A percentile compares a stretch with the other conserved stretches of the same genome.
Evolutionary conservation across 1,140 invertebrate genomes (phyloP).

Genomic region (Pinna nobilis): DNA sequence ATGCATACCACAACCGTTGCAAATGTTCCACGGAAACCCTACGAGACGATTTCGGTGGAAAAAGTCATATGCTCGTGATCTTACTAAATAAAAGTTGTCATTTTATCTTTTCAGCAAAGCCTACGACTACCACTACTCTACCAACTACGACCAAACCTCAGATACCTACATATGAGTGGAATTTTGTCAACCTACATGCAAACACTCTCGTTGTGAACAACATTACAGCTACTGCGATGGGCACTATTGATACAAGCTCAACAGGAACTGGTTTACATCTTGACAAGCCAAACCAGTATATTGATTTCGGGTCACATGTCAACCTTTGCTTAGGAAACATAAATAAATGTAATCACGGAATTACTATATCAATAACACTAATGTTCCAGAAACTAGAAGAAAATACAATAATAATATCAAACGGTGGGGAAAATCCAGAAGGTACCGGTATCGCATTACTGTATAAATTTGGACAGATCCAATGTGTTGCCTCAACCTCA

Average conservation of each 20-base stretch:
- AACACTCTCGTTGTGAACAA: neutral
- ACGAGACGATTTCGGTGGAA: too few relatives aligned
- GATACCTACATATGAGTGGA: constrained; percentile 21
- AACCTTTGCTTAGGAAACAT: constrained; percentile 43
- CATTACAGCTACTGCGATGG: neutral
- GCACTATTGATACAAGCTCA: constrained; percentile 4
- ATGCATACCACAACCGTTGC: too few relatives aligned
- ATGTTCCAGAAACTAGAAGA: constrained; percentile 45
- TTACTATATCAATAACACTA: constrained; percentile 47
- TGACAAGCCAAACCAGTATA: constrained; percentile 33
- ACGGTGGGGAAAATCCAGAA: constrained; percentile 42
- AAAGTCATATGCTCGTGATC: too few relatives aligned
- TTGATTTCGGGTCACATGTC: constrained; percentile 32
- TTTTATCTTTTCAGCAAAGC: too few relatives aligned
- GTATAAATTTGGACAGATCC: constrained; percentile 53
- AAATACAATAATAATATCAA: constrained; percentile 51
- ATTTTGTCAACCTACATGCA: constrained; percentile 8
- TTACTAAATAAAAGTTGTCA: too few relatives aligned
- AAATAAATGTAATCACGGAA: constrained; percentile 34
- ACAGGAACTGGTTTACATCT: constrained; percentile 25
- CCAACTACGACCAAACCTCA: constrained; percentile 9
- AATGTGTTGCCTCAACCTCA: constrained; percentile 37
- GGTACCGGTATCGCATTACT: constrained; percentile 48
- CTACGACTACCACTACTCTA: too few relatives aligned
- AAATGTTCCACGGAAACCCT: too few relatives aligned